Percentiles rank a stretch among this genome's conserved stretches.
phyloP scores from a whole-genome alignment of 2,888 invertebrate genomes.

The Drosophila formosana region DNA sequence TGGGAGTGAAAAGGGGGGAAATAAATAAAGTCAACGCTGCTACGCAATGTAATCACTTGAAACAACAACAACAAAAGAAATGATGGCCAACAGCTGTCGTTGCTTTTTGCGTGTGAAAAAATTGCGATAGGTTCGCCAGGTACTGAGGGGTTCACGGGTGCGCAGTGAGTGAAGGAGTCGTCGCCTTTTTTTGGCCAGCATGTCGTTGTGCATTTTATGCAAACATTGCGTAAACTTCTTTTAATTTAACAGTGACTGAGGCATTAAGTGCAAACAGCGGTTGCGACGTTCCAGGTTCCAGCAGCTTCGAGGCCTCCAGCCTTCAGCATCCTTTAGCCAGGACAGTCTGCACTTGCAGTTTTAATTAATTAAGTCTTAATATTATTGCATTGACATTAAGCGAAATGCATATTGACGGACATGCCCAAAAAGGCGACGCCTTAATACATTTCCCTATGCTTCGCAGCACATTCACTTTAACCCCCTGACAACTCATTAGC shows the following conservation, averaged over 20 bases:
- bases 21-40: slow-evolving; percentile 72
- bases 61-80: slow-evolving; percentile 42
- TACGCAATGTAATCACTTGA: slow-evolving; percentile 67
- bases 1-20: slow-evolving; percentile 33
- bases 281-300: slow-evolving; percentile 9
- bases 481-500: slow-evolving; percentile 56
- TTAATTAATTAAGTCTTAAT: slow-evolving; percentile 83
- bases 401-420: slow-evolving; percentile 62
- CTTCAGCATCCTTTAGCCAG: background rate
- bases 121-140: slow-evolving; percentile 8
- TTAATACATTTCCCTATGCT: background rate
- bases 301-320: background rate
- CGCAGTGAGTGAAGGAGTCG: background rate
- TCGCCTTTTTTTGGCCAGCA: slow-evolving; percentile 11
- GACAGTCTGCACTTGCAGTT: slow-evolving; percentile 46
- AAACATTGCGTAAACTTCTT: slow-evolving; percentile 80
- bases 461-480: background rate
- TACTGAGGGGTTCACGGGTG: background rate
- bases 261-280: slow-evolving; percentile 67
- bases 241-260: slow-evolving; percentile 59
- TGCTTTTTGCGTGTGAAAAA: slow-evolving; percentile 36
- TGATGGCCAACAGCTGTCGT: slow-evolving; percentile 58
- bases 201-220: slow-evolving; percentile 73
- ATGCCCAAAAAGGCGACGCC: slow-evolving; percentile 29
- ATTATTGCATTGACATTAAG: slow-evolving; percentile 77